Base-by-base conservation (phyloP, 2,888 invertebrate genomes). In the Tetranychus piercei region DNA sequence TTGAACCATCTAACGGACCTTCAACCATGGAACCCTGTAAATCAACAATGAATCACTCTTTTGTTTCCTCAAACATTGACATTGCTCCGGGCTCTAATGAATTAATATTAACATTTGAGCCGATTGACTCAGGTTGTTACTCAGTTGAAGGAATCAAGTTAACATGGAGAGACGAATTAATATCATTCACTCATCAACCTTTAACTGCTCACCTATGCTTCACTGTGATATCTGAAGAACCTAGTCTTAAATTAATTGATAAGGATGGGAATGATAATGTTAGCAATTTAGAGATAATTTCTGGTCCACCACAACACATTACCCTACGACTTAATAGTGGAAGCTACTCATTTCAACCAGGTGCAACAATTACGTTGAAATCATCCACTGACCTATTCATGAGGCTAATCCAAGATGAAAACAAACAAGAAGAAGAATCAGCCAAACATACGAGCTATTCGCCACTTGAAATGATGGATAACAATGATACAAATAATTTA, bases 71-170 rank as follows among this genome's bases (percentile, higher is more conserved):
- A 79, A 73, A 82, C 78, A 79, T 84, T 74, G 77, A 78, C 2
- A 78, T 84, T n/a, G 79, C 81, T 75, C 84, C 85, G 20, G 86
- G 85, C 71, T 79, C 78, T 43, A 85, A 85, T 78, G 79, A 77
- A n/a, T 76, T 85, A 44, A 78, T 78, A 20, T 79, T 85, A 11
- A 79, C 43, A 8, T 77, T 76, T 71, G 23, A 72, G n/a, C 70
- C 77, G 1, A 55, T 45, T 18, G 69, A 69, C 11, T 69, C 20
- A 11, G 69, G 69, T 20, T 69, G 69, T 23, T 69, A 23, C 69
- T 20, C 69, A 23, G 22, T 23, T 11, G 69, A 69, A 9, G 69
- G 34, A 69, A 69, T 69, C 34, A 23, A 69, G 9, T 23, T 18
- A 11, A 20, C 11, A 11, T 18, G 20, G 18, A 18, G 23, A 23